Evolutionary conservation across 2,888 invertebrate species (phyloP), one percentile per base, ranked within the genome.

Genomic region (Caenorhabditis sp.): DNA sequence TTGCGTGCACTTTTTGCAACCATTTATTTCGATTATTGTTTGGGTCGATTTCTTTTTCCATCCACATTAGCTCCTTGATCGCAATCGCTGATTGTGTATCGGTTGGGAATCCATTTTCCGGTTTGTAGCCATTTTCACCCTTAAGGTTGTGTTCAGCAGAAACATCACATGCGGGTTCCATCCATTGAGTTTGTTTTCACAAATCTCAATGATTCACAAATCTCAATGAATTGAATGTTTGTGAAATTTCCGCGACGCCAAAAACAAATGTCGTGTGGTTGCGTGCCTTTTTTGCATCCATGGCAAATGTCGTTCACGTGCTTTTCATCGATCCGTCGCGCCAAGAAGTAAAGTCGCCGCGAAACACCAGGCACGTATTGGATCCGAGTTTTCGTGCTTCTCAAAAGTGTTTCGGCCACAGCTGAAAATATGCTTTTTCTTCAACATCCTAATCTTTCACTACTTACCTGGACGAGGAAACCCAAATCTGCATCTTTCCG

Each of bases 281-380:
- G n/a, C n/a, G n/a, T n/a, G n/a, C n/a, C n/a, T n/a, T n/a, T n/a
- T n/a, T n/a, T n/a, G n/a, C n/a, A n/a, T n/a, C n/a, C n/a, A n/a
- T n/a, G n/a, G n/a, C n/a, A n/a, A n/a, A n/a, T n/a, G 17, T 68
- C 63, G 21, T 68, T 68, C 8, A 68, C n/a, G 19, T 17, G 24
- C 21, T 19, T n/a, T n/a, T n/a, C n/a, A n/a, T n/a, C n/a, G n/a
- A n/a, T n/a, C n/a, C n/a, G n/a, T n/a, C n/a, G n/a, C 17, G 66
- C 66, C 1, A 64, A 14, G 5, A 19, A 43, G 17, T 64, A 64
- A 10, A 50, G 19, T 10, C 51, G 23, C 12, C 19, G 21, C 19
- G 5, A 17, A 43, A 54, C 1, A 21, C 51, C 14, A 26, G 36
- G 36, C n/a, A n/a, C n/a, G n/a, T n/a, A n/a, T n/a, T n/a, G n/a